A percentile compares a stretch with the other conserved stretches of the same genome.
Evolutionary conservation across 2,113 vertebrate species (phyloP).

Genomic region (Camelus dromedarius): DNA sequence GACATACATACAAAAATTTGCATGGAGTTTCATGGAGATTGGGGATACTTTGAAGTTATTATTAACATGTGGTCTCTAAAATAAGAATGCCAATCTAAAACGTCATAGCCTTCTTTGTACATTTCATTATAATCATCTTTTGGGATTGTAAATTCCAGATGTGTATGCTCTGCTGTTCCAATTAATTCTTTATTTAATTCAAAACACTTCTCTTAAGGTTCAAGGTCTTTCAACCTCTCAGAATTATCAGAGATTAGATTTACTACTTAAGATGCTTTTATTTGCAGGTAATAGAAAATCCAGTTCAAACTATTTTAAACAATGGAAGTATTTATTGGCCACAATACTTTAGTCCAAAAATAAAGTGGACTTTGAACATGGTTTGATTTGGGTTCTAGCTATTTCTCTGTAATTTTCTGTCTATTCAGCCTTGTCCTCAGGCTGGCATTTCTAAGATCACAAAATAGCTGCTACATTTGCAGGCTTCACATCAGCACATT

Average conservation of each 20-base stretch:
- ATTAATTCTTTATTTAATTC: slow-evolving; percentile 22
- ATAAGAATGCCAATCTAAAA: slow-evolving; percentile 15
- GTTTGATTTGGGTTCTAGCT: neutral
- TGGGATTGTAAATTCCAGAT: neutral
- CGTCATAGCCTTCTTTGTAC: neutral
- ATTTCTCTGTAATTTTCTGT: slow-evolving; percentile 22
- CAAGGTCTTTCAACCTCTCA: neutral
- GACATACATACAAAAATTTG: neutral
- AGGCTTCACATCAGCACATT: neutral
- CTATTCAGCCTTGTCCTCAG: neutral
- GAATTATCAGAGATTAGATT: slow-evolving; percentile 2
- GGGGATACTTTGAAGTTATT: neutral
- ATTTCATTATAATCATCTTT: neutral
- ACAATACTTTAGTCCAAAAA: slow-evolving; percentile 25
- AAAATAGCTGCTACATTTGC: neutral
- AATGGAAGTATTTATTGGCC: neutral
- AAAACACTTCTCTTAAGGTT: neutral
- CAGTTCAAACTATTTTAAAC: slow-evolving; percentile 48
- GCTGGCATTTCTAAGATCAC: neutral
- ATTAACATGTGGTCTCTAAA: neutral
- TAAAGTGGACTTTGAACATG: neutral
- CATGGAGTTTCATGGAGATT: neutral
- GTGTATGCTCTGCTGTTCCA: neutral
- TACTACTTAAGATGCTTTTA: slow-evolving; percentile 25
- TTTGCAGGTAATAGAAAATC: slow-evolving; percentile 30